Conservation (phyloP, 2,113 vertebrate species). For the Aspiorhynchus laticeps region DNA sequence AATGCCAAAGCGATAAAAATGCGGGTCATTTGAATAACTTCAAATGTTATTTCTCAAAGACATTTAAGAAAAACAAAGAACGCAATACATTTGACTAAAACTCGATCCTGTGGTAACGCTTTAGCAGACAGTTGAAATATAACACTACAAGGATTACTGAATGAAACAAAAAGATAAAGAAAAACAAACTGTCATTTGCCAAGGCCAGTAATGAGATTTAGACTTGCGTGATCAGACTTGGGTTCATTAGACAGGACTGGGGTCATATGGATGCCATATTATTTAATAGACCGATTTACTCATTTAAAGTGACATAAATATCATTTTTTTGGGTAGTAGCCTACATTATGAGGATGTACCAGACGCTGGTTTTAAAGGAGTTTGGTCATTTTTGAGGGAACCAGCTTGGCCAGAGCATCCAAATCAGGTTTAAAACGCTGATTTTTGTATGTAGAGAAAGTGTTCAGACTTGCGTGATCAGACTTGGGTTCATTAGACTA, state of each 20-base stretch:
- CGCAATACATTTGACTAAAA: slow-evolving; percentile 68
- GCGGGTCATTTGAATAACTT: slow-evolving; percentile 70
- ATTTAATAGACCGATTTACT: not conserved
- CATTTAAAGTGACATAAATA: not conserved
- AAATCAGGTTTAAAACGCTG: no score
- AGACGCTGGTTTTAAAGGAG: not conserved
- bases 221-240: not conserved
- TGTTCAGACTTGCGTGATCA: not conserved
- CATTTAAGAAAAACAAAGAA: slow-evolving; percentile 56
- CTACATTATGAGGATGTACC: not conserved
- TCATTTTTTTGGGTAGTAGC: not conserved
- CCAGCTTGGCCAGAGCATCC: no score
- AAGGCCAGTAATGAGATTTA: not conserved
- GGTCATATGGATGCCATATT: not conserved
- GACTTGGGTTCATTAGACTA: not conserved
- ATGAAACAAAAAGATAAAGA: slow-evolving; percentile 39
- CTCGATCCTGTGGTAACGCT: slow-evolving; percentile 14
- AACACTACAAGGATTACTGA: slow-evolving; percentile 37
- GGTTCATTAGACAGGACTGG: not conserved
- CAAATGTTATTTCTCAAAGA: slow-evolving; percentile 63
- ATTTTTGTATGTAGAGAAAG: no score
- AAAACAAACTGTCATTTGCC: slow-evolving; percentile 28
- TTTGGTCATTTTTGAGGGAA: not conserved
- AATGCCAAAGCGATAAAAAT: slow-evolving; percentile 72
- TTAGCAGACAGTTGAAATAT: slow-evolving; percentile 20